Conservation (phyloP, 2,797 vertebrate species). For the Artibeus jamaicensis region DNA sequence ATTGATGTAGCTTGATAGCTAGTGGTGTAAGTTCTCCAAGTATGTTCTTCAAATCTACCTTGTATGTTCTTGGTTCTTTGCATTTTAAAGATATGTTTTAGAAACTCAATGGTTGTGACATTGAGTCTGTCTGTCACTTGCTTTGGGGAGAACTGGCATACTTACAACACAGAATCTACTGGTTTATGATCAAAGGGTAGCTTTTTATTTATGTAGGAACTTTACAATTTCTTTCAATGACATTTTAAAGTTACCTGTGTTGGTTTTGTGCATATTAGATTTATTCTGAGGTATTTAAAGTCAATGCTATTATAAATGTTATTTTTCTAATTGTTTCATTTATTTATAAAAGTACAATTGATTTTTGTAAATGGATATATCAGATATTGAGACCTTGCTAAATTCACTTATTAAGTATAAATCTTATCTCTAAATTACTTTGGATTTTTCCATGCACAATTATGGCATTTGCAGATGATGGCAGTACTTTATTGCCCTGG, state of each 20-base stretch:
- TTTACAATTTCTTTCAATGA: background rate
- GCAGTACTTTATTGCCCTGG: background rate
- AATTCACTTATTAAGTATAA: background rate
- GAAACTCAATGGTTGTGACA: background rate
- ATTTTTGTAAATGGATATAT: background rate
- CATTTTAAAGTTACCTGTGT: background rate
- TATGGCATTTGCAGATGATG: background rate
- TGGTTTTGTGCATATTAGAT: background rate
- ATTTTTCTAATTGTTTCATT: background rate
- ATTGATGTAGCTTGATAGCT: background rate
- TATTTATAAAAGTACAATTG: background rate
- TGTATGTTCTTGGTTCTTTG: background rate
- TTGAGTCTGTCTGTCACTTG: background rate
- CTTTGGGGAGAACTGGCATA: background rate
- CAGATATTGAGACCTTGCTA: background rate
- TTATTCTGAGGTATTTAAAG: background rate
- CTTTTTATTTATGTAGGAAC: background rate
- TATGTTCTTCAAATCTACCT: background rate
- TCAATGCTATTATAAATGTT: background rate
- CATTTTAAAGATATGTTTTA: background rate
- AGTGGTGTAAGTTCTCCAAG: background rate
- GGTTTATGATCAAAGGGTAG: background rate
- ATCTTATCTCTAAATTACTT: conserved; percentile 16
- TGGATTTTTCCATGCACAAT: background rate
- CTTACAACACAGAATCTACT: background rate